Conservation (phyloP, 2,797 vertebrate genomes). For the Sebastes matsubarae region DNA sequence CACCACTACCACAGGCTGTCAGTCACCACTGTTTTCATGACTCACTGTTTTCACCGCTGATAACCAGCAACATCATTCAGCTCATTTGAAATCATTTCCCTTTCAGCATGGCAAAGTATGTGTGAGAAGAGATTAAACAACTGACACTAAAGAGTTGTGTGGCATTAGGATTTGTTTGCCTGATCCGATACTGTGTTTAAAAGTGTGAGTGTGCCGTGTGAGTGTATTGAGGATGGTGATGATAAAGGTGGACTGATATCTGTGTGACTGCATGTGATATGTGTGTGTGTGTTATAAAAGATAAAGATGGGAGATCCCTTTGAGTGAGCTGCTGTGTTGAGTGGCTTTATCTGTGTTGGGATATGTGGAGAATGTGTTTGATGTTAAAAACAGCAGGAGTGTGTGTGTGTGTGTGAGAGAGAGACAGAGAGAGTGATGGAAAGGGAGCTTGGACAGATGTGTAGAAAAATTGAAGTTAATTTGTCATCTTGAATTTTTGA, state of each 20-base stretch:
- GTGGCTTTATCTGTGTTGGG: constrained; percentile 61
- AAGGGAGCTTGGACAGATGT: constrained; percentile 10
- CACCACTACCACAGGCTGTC: constrained; percentile 11
- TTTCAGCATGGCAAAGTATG: background rate
- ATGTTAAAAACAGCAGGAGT: constrained; percentile 48
- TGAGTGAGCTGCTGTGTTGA: constrained; percentile 54
- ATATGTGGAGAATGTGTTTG: constrained; percentile 78
- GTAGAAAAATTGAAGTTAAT: background rate
- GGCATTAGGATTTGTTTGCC: background rate
- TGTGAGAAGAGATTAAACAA: background rate
- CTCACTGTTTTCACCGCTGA: constrained; percentile 33
- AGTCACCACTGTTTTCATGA: constrained; percentile 31
- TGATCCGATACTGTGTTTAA: background rate
- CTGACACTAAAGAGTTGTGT: background rate
- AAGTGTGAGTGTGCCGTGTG: background rate
- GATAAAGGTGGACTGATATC: constrained; percentile 32
- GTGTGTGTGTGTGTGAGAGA: background rate
- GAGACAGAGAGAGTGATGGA: constrained; percentile 6
- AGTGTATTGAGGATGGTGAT: constrained; percentile 11
- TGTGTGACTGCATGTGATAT: constrained; percentile 1
- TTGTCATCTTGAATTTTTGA: background rate
- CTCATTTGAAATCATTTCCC: background rate
- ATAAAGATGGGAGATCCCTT: constrained; percentile 53
- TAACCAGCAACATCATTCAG: constrained; percentile 2
- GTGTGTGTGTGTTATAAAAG: constrained; percentile 25